phyloP scores from a whole-genome alignment of 2,888 invertebrate species.

The Empis stercorea region DNA sequence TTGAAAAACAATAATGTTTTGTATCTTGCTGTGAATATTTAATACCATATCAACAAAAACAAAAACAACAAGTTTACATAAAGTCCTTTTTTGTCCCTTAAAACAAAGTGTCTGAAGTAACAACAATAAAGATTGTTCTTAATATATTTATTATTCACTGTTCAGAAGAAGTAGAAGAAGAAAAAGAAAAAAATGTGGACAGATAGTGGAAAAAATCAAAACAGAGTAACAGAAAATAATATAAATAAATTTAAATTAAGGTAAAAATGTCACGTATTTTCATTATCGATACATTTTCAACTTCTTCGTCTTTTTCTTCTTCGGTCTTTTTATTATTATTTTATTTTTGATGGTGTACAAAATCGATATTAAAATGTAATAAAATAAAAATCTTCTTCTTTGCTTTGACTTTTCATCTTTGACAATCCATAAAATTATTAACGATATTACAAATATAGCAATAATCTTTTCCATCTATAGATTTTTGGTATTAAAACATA shows the following conservation, averaged over 20 bases:
- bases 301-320: no score
- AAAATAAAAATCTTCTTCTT: neutral
- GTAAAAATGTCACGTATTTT: slow-evolving; percentile 2
- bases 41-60: slow-evolving; percentile 6
- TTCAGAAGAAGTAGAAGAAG: no score
- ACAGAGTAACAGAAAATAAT: neutral
- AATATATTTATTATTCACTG: no score
- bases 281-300: slow-evolving; percentile 1
- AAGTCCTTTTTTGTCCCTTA: neutral
- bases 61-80: neutral
- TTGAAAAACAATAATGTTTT: slow-evolving; percentile 13
- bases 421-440: no score
- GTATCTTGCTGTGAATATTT: slow-evolving; percentile 13
- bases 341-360: neutral
- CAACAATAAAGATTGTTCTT: no score
- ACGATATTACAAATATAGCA: no score
- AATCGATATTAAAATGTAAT: neutral
- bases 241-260: neutral
- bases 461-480: no score
- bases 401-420: no score
- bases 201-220: no score
- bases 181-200: no score
- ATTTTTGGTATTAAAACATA: no score
- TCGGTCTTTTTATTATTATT: neutral
- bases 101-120: no score